phyloP scores from a whole-genome alignment of 2,888 invertebrate species.

The Drosophila antonietae region DNA sequence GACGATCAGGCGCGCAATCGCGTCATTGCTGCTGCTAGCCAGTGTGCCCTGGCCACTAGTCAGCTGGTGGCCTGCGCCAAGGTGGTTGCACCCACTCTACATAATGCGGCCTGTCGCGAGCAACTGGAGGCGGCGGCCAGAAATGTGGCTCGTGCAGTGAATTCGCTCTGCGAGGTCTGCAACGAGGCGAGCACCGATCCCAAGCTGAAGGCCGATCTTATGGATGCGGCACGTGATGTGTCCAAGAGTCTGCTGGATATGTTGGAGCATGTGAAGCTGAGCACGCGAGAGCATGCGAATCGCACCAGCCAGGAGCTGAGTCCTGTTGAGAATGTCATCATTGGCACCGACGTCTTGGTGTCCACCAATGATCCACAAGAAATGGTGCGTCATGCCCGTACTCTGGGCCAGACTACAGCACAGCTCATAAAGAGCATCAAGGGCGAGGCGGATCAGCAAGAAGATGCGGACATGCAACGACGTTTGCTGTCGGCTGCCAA shows the following conservation, averaged over 20 bases:
- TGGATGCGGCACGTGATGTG: conserved; percentile 94
- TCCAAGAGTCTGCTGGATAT: conserved; percentile 95
- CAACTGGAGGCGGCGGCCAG: conserved; percentile 96
- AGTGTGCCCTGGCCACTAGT: conserved; percentile 98
- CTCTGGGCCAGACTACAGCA: conserved; percentile 97
- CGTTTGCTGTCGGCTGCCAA: conserved; percentile 97
- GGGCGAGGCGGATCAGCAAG: conserved; percentile 95
- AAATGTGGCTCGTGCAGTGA: conserved; percentile 96
- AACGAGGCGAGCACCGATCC: conserved; percentile 90
- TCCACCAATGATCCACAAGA: conserved; percentile 95
- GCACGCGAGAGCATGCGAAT: conserved; percentile 88
- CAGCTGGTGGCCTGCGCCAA: conserved; percentile 99
- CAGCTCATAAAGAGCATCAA: conserved; percentile 97
- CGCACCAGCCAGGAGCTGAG: conserved; percentile 90
- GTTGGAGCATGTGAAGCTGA: conserved; percentile 93
- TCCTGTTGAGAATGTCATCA: conserved; percentile 94
- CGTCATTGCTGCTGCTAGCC: conserved; percentile 98
- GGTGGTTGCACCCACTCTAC: conserved; percentile 94
- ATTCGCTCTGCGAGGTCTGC: conserved; percentile 93
- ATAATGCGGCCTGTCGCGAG: conserved; percentile 93
- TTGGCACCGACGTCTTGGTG: conserved; percentile 94
- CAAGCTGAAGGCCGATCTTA: conserved; percentile 89
- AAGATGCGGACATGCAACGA: conserved; percentile 94
- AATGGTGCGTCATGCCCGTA: conserved; percentile 96
- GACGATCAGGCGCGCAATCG: conserved; percentile 86